These are phyloP conservation scores for Aegypius monachus DNA, from an alignment of 2,113 vertebrate species.

Conservation along the genomic window DNA sequence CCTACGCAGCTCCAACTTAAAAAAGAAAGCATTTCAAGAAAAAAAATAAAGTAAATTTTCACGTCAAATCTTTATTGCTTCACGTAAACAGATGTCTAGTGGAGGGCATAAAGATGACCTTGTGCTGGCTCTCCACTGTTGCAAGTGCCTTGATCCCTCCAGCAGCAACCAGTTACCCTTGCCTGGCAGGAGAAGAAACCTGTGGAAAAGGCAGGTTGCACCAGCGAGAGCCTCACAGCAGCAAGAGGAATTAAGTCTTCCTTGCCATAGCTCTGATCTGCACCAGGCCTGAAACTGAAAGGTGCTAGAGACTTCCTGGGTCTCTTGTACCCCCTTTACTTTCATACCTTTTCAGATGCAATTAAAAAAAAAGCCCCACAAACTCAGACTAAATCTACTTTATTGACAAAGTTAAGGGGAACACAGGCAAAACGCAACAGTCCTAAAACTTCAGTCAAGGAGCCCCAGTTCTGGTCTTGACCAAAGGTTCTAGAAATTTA, in stretches of 20 bases:
- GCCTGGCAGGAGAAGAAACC: neutral
- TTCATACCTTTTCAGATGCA: neutral
- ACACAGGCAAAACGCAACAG: neutral
- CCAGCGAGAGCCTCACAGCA: neutral
- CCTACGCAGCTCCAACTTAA: neutral
- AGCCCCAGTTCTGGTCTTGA: neutral
- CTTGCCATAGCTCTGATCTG: neutral
- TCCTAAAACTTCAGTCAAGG: neutral
- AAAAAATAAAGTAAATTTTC: neutral
- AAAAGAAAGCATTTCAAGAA: neutral
- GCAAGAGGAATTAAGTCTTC: neutral
- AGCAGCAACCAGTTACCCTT: neutral
- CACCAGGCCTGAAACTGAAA: neutral
- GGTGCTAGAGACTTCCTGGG: neutral
- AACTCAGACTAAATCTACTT: neutral
- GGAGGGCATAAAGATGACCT: neutral
- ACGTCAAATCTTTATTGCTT: neutral
- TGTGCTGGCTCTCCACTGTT: neutral
- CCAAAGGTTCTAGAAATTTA: neutral
- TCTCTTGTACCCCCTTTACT: neutral
- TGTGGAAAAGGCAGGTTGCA: neutral
- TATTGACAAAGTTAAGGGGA: neutral
- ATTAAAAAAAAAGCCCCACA: neutral
- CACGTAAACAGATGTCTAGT: neutral
- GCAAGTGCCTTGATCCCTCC: neutral